Evolutionary conservation across 2,888 invertebrate genomes (phyloP).

Genomic region (Maniola hyperantus): DNA sequence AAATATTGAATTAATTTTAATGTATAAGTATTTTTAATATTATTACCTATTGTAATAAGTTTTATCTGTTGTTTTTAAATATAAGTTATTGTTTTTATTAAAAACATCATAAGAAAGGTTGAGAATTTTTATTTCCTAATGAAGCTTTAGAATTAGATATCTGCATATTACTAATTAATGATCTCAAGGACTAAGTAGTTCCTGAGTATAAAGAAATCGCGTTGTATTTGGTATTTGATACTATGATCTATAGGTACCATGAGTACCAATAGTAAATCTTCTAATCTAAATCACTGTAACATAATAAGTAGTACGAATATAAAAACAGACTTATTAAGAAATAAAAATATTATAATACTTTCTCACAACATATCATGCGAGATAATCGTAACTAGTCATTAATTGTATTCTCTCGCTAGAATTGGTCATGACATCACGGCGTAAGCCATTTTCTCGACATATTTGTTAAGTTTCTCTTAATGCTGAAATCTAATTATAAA

Average conservation of each 20-base stretch:
- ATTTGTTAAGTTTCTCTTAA: conserved; percentile 24
- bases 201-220: too few species aligned
- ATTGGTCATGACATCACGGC: conserved; percentile 23
- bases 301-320: not conserved
- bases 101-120: conserved; percentile 20
- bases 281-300: too few species aligned
- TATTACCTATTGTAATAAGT: conserved; percentile 30
- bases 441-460: conserved; percentile 31
- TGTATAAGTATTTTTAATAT: conserved; percentile 20
- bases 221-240: too few species aligned
- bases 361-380: conserved; percentile 22
- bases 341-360: conserved; percentile 12
- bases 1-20: conserved; percentile 24
- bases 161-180: too few species aligned
- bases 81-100: conserved; percentile 29
- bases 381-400: conserved; percentile 29
- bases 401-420: conserved; percentile 20
- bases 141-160: not conserved
- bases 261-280: too few species aligned
- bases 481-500: not conserved
- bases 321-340: not conserved
- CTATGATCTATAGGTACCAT: too few species aligned
- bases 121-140: not conserved
- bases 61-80: conserved; percentile 22
- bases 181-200: too few species aligned